These are phyloP conservation scores for Anarrhichthys ocellatus DNA, from an alignment of 2,113 vertebrate genomes.

Conservation along the genomic window DNA sequence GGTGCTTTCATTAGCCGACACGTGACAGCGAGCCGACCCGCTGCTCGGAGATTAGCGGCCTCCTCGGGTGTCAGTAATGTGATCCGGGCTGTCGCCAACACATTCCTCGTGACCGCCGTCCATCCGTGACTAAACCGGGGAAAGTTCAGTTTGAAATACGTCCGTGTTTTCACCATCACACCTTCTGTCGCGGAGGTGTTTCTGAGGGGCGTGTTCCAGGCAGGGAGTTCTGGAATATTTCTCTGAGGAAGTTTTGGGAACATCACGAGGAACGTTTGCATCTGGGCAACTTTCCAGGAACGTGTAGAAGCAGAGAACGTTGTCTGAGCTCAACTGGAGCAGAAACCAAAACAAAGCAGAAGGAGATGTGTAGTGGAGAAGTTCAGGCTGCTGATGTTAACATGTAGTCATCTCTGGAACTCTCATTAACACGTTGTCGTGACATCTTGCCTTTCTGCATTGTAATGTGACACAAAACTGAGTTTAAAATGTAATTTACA, in stretches of 20 bases:
- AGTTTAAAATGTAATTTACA: no score
- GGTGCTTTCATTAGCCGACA: slow-evolving; percentile 31
- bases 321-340: background rate
- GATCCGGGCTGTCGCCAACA: slow-evolving; percentile 52
- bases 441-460: no score
- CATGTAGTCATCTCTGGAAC: background rate
- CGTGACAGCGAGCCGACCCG: slow-evolving; percentile 28
- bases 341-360: background rate
- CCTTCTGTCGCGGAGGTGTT: background rate
- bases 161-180: background rate
- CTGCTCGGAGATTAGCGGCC: slow-evolving; percentile 42
- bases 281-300: background rate
- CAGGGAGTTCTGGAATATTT: background rate
- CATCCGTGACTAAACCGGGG: background rate
- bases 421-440: background rate
- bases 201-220: background rate
- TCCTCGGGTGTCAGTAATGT: slow-evolving; percentile 60
- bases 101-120: slow-evolving; percentile 40
- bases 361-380: no score
- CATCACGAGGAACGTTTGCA: background rate
- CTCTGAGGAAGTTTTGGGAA: background rate
- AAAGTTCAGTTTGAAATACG: background rate
- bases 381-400: background rate
- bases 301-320: background rate
- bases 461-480: no score